Conservation (phyloP, 2,113 vertebrate genomes). For the Oenanthe oenanthe region DNA sequence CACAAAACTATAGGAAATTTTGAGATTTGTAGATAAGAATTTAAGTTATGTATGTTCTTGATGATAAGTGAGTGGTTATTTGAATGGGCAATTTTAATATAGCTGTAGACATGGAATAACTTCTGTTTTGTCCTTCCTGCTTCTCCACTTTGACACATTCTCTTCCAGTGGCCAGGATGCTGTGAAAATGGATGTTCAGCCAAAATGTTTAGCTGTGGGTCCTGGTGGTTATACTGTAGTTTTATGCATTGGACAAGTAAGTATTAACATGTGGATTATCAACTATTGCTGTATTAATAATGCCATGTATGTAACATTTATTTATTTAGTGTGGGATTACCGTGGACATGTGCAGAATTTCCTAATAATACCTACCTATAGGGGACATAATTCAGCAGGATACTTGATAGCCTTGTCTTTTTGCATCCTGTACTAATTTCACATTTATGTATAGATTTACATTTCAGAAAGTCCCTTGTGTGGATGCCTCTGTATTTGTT, state of each 20-base stretch:
- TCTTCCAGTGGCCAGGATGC: constrained; percentile 84
- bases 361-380: neutral
- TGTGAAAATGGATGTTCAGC: constrained; percentile 92
- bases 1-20: neutral
- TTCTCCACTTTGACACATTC: rapidly evolving
- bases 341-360: neutral
- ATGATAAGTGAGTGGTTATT: neutral
- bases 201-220: constrained; percentile 85
- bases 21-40: neutral
- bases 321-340: neutral
- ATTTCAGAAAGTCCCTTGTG: neutral
- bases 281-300: neutral
- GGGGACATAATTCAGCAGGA: neutral
- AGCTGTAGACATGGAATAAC: neutral
- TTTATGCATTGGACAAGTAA: constrained; percentile 91
- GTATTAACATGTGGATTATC: neutral
- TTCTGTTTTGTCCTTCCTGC: neutral
- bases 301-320: neutral
- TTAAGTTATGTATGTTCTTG: neutral
- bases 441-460: neutral
- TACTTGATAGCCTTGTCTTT: neutral
- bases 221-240: constrained; percentile 84
- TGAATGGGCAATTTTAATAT: neutral
- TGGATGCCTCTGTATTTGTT: neutral
- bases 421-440: neutral